Conservation (phyloP, 1,140 invertebrate species). For the Drosophila dunni region DNA sequence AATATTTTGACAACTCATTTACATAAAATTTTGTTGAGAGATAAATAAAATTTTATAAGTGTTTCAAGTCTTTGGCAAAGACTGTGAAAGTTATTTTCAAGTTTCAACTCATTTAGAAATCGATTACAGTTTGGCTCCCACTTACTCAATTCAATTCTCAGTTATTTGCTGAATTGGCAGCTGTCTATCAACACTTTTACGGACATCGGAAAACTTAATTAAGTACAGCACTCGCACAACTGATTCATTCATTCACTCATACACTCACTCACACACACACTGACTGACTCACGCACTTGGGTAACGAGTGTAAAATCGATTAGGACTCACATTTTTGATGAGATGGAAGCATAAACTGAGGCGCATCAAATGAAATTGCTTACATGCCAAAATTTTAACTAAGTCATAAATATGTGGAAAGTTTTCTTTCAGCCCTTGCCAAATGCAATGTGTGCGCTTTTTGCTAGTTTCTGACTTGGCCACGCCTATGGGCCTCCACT, state of each 20-base stretch:
- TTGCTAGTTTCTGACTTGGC: conserved; percentile 51
- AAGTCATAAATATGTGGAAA: conserved; percentile 79
- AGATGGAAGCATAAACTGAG: conserved; percentile 38
- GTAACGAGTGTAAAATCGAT: conserved; percentile 66
- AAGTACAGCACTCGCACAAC: conserved; percentile 51
- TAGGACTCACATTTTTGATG: conserved; percentile 69
- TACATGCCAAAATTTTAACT: conserved; percentile 74
- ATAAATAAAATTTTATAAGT: too few relatives aligned
- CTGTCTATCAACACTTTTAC: conserved; percentile 40
- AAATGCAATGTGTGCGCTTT: conserved; percentile 77
- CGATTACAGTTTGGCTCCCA: conserved; percentile 6
- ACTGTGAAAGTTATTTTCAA: background rate
- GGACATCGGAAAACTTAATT: conserved; percentile 65
- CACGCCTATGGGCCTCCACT: background rate
- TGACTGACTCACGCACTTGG: conserved; percentile 5
- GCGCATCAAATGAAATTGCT: conserved; percentile 65
- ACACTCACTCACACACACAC: conserved; percentile 11
- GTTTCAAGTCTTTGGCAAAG: background rate
- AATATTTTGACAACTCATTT: too few relatives aligned
- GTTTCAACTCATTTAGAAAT: conserved; percentile 8
- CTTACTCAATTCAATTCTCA: conserved; percentile 11
- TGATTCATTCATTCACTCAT: conserved; percentile 38
- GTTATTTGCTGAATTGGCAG: conserved; percentile 53
- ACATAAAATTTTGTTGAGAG: too few relatives aligned
- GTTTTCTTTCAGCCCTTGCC: conserved; percentile 43